These are phyloP conservation scores for Lumbricus terrestris DNA, from an alignment of 2,888 invertebrate species.

Conservation along the genomic window DNA sequence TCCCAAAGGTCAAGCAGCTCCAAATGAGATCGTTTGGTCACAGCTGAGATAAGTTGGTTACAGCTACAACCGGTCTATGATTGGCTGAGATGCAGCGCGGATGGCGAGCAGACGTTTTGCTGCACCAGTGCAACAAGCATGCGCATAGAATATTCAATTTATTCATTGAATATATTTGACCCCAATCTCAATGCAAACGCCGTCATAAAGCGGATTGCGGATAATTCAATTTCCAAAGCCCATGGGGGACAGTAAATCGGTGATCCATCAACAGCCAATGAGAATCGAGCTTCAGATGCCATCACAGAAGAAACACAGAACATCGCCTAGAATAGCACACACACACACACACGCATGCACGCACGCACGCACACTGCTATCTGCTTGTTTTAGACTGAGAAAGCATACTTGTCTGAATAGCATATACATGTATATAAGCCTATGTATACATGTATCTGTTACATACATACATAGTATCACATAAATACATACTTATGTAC, in stretches of 20 bases:
- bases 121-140: neutral
- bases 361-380: no score
- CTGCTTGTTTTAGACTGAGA: neutral
- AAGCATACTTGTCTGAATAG: neutral
- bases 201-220: neutral
- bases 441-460: no score
- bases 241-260: neutral
- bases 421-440: neutral
- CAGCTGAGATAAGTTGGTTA: neutral
- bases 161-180: neutral
- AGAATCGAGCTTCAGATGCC: neutral
- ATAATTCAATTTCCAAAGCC: neutral
- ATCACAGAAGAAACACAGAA: neutral
- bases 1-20: conserved; percentile 14
- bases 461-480: no score
- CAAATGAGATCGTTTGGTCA: neutral
- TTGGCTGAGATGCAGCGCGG: neutral
- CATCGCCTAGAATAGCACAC: neutral
- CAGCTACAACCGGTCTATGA: neutral
- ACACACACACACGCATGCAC: no score
- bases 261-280: neutral
- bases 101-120: neutral
- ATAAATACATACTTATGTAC: no score
- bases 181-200: neutral
- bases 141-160: neutral